Base-by-base conservation (phyloP, 2,888 invertebrate genomes). In the Ophion ellenae region DNA sequence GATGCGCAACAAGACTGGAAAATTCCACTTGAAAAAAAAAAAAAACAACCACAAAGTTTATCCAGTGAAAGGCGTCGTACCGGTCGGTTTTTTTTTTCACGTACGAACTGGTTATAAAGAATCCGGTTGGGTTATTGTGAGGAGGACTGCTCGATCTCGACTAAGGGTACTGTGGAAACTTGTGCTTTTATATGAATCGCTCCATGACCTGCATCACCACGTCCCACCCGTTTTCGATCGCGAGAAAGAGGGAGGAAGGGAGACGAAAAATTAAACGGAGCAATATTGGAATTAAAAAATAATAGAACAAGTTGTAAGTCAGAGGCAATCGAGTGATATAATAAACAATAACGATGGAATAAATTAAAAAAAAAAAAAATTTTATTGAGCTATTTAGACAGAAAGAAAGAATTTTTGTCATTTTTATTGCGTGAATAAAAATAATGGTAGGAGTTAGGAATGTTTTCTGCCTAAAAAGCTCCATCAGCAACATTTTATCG, bases 161-260 rank as follows among this genome's bases (percentile, higher is more conserved):
- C 90, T 91, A 87, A 87, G 88, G 90, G 90, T 90, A 89, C 90
- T 90, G 91, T 70, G 86, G 81, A 82, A 86, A 87, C 87, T 88
- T 89, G 88, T 82, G 88, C 87, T 92, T 92, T 92, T 93, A 93
- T 89, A 93, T 89, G 73, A 86, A 88, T 78, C 59, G 81, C 80
- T 80, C 80, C 84, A 87, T 84, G 85, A 86, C 85, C 78, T 83
- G 88, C 88, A 86, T 75, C 89, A 88, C 86, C 63, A 74, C 71
- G 61, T 69, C 61, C 82, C 88, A 80, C 88, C 88, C 88, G 87
- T 85, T 84, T 70, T 74, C 47, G 32, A 17, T 10, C n/a, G 63
- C 7, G 36, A 67, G 36, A 20, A 36, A 70, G 76, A 63, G 32
- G 20, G 40, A 64, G 47, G 64, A 66, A 7, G 59, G 14, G 67